A percentile compares a stretch with the other conserved stretches of the same genome.
Conservation (phyloP, 2,797 vertebrate genomes). For the Erethizon dorsatum region DNA sequence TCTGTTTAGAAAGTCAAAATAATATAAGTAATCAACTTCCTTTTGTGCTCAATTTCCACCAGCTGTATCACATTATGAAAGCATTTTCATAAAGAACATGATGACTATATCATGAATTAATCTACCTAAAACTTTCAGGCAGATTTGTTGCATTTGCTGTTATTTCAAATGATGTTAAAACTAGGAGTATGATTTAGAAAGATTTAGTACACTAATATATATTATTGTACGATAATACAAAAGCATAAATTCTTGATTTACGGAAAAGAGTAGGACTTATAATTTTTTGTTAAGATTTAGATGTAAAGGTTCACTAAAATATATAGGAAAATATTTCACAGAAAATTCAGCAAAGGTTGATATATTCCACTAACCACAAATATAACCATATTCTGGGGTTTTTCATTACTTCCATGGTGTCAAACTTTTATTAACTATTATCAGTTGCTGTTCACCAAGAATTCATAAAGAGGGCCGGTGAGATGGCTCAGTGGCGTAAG, state of each 20-base stretch:
- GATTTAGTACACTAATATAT: background rate
- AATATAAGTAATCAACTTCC: conserved; percentile 67
- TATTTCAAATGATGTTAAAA: conserved; percentile 21
- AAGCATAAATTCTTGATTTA: background rate
- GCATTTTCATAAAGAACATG: conserved; percentile 11
- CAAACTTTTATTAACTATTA: background rate
- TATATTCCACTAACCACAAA: background rate
- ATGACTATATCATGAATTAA: conserved; percentile 10
- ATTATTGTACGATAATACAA: background rate
- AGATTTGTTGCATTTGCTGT: background rate
- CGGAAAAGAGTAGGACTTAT: background rate
- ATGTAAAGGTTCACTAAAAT: background rate
- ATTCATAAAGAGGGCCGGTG: no score
- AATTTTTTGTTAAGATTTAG: background rate
- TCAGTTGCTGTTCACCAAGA: background rate
- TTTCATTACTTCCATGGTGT: background rate
- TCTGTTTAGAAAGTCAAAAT: conserved; percentile 76
- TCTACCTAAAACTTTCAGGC: background rate
- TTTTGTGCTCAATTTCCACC: conserved; percentile 59
- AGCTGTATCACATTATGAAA: conserved; percentile 60
- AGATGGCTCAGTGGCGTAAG: no score
- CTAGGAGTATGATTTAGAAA: background rate
- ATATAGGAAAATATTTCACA: background rate
- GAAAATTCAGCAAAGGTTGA: background rate
- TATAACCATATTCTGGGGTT: background rate